These are phyloP conservation scores for Sminthopsis crassicaudata DNA, from an alignment of 2,113 vertebrate genomes.

Conservation along the genomic window DNA sequence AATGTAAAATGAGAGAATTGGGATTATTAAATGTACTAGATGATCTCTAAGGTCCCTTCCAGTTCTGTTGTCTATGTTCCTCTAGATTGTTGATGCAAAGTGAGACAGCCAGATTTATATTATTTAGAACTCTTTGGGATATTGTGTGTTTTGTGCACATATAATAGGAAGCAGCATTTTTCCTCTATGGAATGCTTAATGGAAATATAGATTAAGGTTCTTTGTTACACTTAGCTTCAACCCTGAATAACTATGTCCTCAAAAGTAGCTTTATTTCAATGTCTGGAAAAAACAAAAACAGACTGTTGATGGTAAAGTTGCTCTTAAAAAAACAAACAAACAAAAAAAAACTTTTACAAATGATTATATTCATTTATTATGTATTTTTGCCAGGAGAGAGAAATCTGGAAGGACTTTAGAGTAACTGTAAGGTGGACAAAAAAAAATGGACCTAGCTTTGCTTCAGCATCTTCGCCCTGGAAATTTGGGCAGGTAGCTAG, in stretches of 20 bases:
- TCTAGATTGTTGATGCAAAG: background rate
- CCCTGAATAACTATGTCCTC: background rate
- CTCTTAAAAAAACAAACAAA: background rate
- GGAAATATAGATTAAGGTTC: background rate
- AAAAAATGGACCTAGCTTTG: background rate
- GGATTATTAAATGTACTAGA: background rate
- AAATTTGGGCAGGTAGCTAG: rapidly evolving
- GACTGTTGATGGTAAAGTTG: background rate
- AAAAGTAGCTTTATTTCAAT: background rate
- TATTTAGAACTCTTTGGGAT: background rate
- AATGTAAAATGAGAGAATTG: background rate
- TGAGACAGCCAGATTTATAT: background rate
- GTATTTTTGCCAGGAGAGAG: background rate
- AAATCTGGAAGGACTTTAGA: background rate
- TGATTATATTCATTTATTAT: background rate
- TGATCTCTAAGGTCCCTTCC: background rate
- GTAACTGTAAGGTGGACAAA: background rate
- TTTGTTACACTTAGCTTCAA: background rate
- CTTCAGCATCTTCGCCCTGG: background rate
- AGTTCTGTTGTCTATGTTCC: background rate
- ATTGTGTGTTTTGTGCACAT: background rate
- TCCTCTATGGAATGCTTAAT: background rate
- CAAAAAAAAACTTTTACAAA: background rate
- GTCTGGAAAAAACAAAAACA: background rate
- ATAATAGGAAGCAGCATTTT: background rate